Conservation (phyloP, 2,888 invertebrate genomes). For the Crioceris asparagi region DNA sequence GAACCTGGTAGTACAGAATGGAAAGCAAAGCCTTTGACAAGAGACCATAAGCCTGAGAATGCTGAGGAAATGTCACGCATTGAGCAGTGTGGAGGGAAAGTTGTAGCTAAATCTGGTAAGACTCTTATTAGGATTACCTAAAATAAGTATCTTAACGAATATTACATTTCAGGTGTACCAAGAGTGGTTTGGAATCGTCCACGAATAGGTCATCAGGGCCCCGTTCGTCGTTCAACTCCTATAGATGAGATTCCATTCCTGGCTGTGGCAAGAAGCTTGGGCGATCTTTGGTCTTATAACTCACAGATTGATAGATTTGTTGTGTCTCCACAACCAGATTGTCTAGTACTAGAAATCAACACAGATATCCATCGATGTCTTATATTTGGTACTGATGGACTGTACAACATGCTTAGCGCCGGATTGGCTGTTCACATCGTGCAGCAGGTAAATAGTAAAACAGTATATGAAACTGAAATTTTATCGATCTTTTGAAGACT, state of each 20-base stretch:
- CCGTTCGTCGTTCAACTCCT: constrained; percentile 78
- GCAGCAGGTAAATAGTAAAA: constrained; percentile 55
- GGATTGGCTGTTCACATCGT: constrained; percentile 77
- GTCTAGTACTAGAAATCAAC: constrained; percentile 74
- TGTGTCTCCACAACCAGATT: constrained; percentile 97
- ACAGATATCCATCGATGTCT: constrained; percentile 72
- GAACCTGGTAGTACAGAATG: constrained; percentile 46
- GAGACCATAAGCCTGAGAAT: constrained; percentile 93
- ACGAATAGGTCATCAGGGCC: constrained; percentile 71
- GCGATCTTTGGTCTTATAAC: constrained; percentile 97
- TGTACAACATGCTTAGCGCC: constrained; percentile 91
- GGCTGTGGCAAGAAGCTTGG: constrained; percentile 91
- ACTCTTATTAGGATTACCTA: not conserved
- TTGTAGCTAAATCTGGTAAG: constrained; percentile 49
- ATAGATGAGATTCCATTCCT: constrained; percentile 92
- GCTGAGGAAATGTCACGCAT: constrained; percentile 75
- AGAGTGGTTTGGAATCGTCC: constrained; percentile 97
- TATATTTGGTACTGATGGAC: constrained; percentile 91
- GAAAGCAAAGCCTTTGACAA: constrained; percentile 72
- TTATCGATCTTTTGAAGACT: not conserved
- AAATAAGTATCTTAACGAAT: not conserved
- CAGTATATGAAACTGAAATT: too few relatives aligned
- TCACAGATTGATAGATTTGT: constrained; percentile 82
- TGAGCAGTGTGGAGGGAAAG: constrained; percentile 69
- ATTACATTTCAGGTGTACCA: constrained; percentile 58